These are phyloP conservation scores for Condylostylus longicornis DNA, from an alignment of 1,140 invertebrate genomes.

Conservation along the genomic window DNA sequence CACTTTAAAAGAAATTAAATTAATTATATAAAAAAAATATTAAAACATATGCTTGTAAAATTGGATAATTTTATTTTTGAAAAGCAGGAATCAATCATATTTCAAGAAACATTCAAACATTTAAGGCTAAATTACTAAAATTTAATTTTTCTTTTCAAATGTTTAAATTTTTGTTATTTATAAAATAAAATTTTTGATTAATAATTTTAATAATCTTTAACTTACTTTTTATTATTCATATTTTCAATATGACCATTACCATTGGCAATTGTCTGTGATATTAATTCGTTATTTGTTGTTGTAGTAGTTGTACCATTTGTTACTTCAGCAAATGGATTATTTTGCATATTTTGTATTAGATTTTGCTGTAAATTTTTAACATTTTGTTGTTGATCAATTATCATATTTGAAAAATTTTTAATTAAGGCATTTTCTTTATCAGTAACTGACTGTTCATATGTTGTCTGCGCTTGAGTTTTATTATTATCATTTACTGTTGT, in stretches of 20 bases:
- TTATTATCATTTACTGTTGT: conserved; percentile 11
- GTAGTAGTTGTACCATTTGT: conserved; percentile 22
- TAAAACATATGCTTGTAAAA: neutral
- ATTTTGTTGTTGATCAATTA: conserved; percentile 30
- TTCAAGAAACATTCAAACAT: too few species aligned
- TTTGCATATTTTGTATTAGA: conserved; percentile 7
- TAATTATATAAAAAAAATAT: conserved; percentile 15
- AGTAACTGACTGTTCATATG: conserved; percentile 30
- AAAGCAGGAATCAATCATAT: neutral
- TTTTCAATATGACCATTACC: conserved; percentile 31
- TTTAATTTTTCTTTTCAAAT: neutral
- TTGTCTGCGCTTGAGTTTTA: conserved; percentile 20
- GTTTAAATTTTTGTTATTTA: too few species aligned
- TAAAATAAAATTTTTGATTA: neutral
- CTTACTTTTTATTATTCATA: conserved; percentile 32
- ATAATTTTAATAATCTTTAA: neutral
- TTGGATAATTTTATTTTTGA: conserved; percentile 1
- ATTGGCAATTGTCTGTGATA: conserved; percentile 15
- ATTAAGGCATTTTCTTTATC: conserved; percentile 31
- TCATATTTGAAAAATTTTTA: conserved; percentile 29
- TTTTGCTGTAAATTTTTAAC: conserved; percentile 24
- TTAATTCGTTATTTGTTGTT: conserved; percentile 7
- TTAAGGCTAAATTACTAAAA: neutral
- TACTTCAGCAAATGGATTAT: conserved; percentile 14
- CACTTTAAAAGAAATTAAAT: conserved; percentile 27